These are phyloP conservation scores for Aphis craccivora DNA, from an alignment of 1,140 invertebrate species.

Conservation along the genomic window DNA sequence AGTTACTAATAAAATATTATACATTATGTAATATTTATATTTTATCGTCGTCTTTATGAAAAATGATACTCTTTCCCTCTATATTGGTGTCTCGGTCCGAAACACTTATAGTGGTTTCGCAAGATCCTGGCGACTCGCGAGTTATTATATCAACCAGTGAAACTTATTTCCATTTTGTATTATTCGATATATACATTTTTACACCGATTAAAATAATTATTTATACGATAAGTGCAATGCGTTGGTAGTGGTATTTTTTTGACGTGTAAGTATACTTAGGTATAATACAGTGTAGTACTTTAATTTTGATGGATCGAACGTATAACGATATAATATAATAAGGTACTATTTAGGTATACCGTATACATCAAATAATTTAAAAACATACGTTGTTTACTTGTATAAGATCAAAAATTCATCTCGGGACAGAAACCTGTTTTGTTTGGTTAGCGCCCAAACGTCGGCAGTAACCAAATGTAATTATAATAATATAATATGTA, in stretches of 20 bases:
- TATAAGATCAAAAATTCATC: not conserved
- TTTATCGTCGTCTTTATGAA: not conserved
- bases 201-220: not conserved
- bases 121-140: not conserved
- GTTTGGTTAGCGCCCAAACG: not conserved
- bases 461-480: not conserved
- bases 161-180: no score
- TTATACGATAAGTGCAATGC: not conserved
- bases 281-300: not conserved
- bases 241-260: not conserved
- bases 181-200: no score
- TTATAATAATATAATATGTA: not conserved
- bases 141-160: no score
- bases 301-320: not conserved
- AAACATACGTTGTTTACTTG: not conserved
- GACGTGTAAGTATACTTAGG: not conserved
- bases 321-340: not conserved
- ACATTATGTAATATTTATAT: not conserved
- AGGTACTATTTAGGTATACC: not conserved
- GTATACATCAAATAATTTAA: not conserved
- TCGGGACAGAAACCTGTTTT: conserved; percentile 8
- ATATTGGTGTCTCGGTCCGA: no score
- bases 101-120: not conserved
- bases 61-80: not conserved
- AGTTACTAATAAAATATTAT: not conserved